Base-by-base conservation (phyloP, 2,113 vertebrate species). In the Aegotheles bennettii region DNA sequence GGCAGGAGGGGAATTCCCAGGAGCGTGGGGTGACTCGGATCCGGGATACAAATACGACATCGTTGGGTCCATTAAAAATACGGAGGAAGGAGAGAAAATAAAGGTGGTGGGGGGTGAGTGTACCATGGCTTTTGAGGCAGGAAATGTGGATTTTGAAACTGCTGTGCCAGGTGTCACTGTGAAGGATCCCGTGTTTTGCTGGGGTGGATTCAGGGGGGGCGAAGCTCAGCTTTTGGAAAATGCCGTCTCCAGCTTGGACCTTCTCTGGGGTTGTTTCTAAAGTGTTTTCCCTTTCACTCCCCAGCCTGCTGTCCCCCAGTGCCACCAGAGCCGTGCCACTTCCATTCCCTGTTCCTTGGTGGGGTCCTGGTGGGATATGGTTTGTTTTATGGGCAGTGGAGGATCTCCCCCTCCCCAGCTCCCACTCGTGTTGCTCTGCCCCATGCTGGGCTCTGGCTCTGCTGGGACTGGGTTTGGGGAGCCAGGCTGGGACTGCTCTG, bases 301-400 rank as follows among this genome's bases (percentile, higher is more conserved):
- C 43, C 61, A 38, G 2, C 19, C 71, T 51, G n/a, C 38, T 68
- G 86, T 73, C 75, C 63, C 33, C 4, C 50, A 7, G 24, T 4
- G 33, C 1, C 0, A 11, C 0, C 8, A 0, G 59, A 23, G 33
- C 12, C 0, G 16, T 16, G 38, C 69, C 3, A 1, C 11, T 80
- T 78, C 19, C 5, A 11, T 60, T n/a, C 57, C 16, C 45, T 16
- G 3, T 84, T 71, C 84, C 25, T 45, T 59, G 47, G 75, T 8
- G 0, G 67, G 54, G 13, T 31, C 23, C 42, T 1, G 5, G 57
- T 0, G 38, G 42, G 65, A 4, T 31, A 40, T 9, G 68, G 19
- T 65, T 88, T 77, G 38, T 18, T 61, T 80, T 71, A 38, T 31
- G 73, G 56, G 67, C 28, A 43, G 43, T 56, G 24, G 48, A 45